Conservation (phyloP, 2,888 invertebrate species). For the Dioctria linearis region DNA sequence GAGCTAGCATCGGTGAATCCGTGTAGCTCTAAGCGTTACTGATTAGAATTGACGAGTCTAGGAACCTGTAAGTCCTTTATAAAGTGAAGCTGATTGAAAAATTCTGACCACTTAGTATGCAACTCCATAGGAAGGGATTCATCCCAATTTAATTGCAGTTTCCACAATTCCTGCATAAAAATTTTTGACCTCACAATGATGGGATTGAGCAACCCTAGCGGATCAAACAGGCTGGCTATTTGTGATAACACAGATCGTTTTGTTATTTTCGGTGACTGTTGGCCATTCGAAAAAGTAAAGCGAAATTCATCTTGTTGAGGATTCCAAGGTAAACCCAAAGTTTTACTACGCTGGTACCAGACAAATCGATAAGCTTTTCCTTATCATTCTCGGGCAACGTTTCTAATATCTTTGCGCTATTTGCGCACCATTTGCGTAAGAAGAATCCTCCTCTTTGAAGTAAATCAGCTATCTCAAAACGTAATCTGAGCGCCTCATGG, state of each 20-base stretch:
- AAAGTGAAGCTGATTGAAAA: background rate
- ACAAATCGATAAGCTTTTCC: too few relatives aligned
- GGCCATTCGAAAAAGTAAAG: background rate
- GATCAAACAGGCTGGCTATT: background rate
- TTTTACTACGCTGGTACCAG: too few relatives aligned
- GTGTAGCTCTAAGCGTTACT: background rate
- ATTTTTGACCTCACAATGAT: background rate
- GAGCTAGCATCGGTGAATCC: slow-evolving; percentile 6
- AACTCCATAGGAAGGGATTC: background rate
- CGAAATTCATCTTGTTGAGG: background rate
- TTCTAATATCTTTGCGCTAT: too few relatives aligned
- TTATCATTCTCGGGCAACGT: too few relatives aligned
- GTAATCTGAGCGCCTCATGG: background rate
- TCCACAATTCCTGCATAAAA: slow-evolving; percentile 5
- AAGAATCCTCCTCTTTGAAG: too few relatives aligned
- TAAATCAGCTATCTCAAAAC: background rate
- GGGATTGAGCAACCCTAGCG: background rate
- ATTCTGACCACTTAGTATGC: too few relatives aligned
- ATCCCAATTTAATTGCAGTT: background rate
- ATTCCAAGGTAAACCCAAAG: background rate
- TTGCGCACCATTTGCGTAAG: too few relatives aligned
- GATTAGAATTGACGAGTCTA: background rate
- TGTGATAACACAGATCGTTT: background rate
- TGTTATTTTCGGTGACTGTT: background rate
- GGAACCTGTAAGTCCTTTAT: too few relatives aligned